phyloP scores from a whole-genome alignment of 1,140 invertebrate species.

The Anadara kagoshimensis region DNA sequence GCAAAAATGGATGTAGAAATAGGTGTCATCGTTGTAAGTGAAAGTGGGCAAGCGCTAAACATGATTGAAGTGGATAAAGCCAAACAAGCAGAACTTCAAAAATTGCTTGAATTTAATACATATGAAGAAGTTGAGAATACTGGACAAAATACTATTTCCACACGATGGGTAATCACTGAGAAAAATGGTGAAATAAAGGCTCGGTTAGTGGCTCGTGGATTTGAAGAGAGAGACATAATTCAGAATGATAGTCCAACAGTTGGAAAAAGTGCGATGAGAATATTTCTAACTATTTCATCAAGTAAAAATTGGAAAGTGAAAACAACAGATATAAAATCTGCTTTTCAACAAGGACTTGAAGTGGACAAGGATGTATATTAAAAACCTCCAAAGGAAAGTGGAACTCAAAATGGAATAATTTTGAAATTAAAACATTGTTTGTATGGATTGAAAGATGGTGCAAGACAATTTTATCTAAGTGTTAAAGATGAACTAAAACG shows the following conservation, averaged over 20 bases:
- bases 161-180: constrained; percentile 3
- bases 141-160: constrained; percentile 10
- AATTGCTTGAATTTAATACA: constrained; percentile 11
- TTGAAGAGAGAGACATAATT: constrained; percentile 24
- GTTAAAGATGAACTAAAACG: background rate
- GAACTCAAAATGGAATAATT: background rate
- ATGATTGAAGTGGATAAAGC: no score
- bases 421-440: background rate
- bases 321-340: background rate
- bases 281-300: background rate
- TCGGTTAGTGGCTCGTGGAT: background rate
- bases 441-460: background rate
- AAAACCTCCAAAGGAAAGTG: background rate
- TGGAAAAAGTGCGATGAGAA: background rate
- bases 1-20: background rate
- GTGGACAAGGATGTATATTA: background rate
- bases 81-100: constrained; percentile 7
- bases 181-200: constrained; percentile 4
- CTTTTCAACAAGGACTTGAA: background rate
- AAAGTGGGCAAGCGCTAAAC: no score
- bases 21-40: background rate
- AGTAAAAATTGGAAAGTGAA: background rate
- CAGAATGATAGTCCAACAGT: constrained; percentile 39
- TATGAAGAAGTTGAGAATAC: constrained; percentile 4
- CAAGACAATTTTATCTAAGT: background rate